Percentiles rank a stretch among this genome's conserved stretches.
Evolutionary conservation across 2,113 vertebrate genomes (phyloP).

Genomic region (Lamprologus ornatipinnis): DNA sequence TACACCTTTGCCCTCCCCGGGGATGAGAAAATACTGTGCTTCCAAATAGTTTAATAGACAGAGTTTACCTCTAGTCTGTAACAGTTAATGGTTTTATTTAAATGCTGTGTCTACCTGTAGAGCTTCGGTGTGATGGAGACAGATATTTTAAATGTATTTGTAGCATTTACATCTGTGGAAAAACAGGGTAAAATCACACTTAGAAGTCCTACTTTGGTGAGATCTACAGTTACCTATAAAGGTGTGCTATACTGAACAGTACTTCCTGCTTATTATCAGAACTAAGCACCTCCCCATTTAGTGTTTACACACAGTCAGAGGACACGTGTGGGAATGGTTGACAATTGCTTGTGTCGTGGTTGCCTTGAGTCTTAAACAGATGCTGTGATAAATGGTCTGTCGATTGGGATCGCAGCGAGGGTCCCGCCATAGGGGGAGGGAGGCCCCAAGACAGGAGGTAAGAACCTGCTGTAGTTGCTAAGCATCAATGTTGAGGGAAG

Average conservation of each 20-base stretch:
- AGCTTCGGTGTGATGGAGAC: not conserved
- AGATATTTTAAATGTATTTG: not conserved
- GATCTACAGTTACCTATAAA: not conserved
- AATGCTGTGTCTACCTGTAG: not conserved
- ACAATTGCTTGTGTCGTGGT: not conserved
- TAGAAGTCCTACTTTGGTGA: not conserved
- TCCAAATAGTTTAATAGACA: not conserved
- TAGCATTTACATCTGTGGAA: not conserved
- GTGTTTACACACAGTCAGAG: constrained; percentile 18
- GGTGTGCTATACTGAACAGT: not conserved
- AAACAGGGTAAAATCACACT: not conserved
- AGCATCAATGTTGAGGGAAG: constrained; percentile 44
- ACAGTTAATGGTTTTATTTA: not conserved
- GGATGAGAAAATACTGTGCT: not conserved
- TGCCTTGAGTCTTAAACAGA: constrained; percentile 20
- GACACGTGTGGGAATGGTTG: constrained; percentile 4
- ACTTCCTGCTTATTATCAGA: not conserved
- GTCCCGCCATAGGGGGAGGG: constrained; percentile 20
- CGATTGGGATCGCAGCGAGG: constrained; percentile 1
- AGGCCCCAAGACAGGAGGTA: constrained; percentile 2
- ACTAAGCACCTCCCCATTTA: not conserved
- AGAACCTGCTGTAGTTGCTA: constrained; percentile 54
- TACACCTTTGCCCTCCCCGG: not conserved
- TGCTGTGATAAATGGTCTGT: not conserved
- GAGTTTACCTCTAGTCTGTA: not conserved